Evolutionary conservation across 1,140 invertebrate genomes (phyloP).

Genomic region (Danaus melanippus): DNA sequence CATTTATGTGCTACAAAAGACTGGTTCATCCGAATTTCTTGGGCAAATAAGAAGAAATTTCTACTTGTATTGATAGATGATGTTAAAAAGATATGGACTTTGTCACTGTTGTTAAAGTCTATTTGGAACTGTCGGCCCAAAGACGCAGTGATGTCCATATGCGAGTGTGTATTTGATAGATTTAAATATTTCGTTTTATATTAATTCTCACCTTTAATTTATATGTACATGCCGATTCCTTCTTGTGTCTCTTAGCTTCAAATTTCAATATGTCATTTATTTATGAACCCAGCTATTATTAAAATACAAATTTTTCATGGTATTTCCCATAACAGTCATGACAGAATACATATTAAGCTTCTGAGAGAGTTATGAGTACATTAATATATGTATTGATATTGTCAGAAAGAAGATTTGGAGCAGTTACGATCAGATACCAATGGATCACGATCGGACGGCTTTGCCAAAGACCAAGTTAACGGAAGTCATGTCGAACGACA

Average conservation of each 20-base stretch:
- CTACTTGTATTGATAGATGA: conserved; percentile 41
- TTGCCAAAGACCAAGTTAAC: conserved; percentile 31
- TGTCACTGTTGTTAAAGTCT: conserved; percentile 49
- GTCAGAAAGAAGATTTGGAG: conserved; percentile 32
- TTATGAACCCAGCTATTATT: too few relatives aligned
- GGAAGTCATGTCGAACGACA: conserved; percentile 41
- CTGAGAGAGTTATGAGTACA: not conserved
- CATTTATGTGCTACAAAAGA: conserved; percentile 2
- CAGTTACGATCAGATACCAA: conserved; percentile 47
- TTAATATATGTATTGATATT: conserved; percentile 7
- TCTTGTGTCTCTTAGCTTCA: too few relatives aligned
- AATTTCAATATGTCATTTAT: too few relatives aligned
- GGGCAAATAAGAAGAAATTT: conserved; percentile 47
- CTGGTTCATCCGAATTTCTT: conserved; percentile 49
- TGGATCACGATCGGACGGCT: conserved; percentile 55
- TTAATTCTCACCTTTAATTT: too few relatives aligned
- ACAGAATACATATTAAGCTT: too few relatives aligned
- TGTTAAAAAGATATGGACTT: conserved; percentile 39
- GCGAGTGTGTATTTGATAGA: conserved; percentile 27
- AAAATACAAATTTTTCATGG: too few relatives aligned
- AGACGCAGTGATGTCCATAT: conserved; percentile 43
- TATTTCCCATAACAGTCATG: too few relatives aligned
- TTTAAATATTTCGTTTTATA: too few relatives aligned
- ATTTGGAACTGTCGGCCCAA: conserved; percentile 57
- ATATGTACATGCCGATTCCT: too few relatives aligned